Evolutionary conservation across 2,797 vertebrate genomes (phyloP), one percentile per base, ranked within the genome.

Genomic region (Hippocampus kuda): DNA sequence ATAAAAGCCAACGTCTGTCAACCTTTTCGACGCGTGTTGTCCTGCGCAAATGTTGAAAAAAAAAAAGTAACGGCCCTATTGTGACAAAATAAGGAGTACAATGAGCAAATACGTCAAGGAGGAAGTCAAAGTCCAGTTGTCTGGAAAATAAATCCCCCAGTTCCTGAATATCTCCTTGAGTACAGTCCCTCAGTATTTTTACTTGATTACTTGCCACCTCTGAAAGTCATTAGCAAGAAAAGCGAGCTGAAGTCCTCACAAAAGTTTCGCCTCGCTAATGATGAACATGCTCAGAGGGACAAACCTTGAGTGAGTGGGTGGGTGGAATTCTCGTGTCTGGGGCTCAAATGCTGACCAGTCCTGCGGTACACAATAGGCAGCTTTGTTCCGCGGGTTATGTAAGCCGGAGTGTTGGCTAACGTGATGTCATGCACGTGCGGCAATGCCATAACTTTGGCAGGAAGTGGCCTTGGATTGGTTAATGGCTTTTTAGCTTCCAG

Each of bases 331-430:
- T 61, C 38, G 30, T 20, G 30, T 34, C 16, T 38, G 30, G 16
- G 30, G 59, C 30, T 34, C 30, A 61, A 61, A 61, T 38, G 30
- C 59, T 61, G 59, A 61, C 59, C 59, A 61, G 30, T 61, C 30
- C 59, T 38, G 59, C 10, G 18, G 30, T 61, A 18, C 26, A 86
- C 85, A 88, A 87, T 61, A 85, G 76, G 71, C 66, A 27, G 67
- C 72, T 69, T 82, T 88, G 85, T 88, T 41, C 71, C 66, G 10
- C 12, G 30, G 60, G 70, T 88, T 86, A 82, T 54, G 68, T 81
- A 81, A 86, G 72, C 56, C 0, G 22, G 2, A 22, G 34, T 46
- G 26, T 65, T 77, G 78, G 66, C 77, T 72, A 68, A 69, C 10
- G 8, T 84, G 81, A 85, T 81, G 71, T 6, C 71, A 78, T 71